These are phyloP conservation scores for Neotoxoptera formosana DNA, from an alignment of 1,140 invertebrate species.

Conservation along the genomic window DNA sequence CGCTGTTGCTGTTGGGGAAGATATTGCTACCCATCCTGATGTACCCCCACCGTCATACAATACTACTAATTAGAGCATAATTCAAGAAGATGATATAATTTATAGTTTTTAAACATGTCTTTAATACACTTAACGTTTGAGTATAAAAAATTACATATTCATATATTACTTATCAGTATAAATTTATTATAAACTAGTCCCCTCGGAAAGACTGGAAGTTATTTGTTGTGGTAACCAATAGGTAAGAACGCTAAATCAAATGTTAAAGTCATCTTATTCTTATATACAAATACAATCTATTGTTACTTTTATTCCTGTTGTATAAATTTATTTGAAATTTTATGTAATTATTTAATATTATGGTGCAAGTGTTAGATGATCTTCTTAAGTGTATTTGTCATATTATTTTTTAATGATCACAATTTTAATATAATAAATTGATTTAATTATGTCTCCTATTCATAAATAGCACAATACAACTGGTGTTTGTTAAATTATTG, in stretches of 20 bases:
- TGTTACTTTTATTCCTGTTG: conserved; percentile 40
- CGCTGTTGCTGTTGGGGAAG: conserved; percentile 59
- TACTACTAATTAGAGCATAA: conserved; percentile 1
- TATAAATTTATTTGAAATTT: conserved; percentile 17
- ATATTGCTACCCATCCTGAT: conserved; percentile 18
- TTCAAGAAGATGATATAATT: neutral
- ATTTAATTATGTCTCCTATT: neutral
- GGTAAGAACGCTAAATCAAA: conserved; percentile 23
- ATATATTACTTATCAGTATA: neutral
- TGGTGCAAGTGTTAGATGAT: conserved; percentile 35
- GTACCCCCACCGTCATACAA: conserved; percentile 42
- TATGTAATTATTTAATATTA: conserved; percentile 10
- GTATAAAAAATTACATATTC: neutral
- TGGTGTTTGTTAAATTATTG: neutral
- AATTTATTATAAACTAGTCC: conserved; percentile 20
- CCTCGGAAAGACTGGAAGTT: neutral
- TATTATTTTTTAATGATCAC: conserved; percentile 17
- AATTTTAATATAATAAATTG: neutral
- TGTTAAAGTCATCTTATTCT: conserved; percentile 36
- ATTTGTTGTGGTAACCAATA: conserved; percentile 24
- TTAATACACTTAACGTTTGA: neutral
- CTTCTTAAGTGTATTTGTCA: conserved; percentile 15
- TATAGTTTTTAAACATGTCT: neutral
- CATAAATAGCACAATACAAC: neutral
- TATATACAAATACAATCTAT: neutral